Conservation (phyloP, 23 tunicate genomes). For the Trididemnum miniatum region DNA sequence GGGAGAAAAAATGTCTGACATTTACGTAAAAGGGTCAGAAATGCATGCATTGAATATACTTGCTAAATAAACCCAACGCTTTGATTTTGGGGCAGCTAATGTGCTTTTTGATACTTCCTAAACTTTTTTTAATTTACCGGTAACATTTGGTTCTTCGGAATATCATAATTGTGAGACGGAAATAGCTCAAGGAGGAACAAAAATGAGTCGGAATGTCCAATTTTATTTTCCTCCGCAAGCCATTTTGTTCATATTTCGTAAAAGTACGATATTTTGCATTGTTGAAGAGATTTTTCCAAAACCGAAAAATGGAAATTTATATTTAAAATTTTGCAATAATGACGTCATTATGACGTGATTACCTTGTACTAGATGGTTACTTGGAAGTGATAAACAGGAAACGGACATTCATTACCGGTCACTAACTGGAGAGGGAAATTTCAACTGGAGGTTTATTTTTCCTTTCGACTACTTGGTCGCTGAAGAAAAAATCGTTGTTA, state of each 20-base stretch:
- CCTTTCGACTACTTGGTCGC: constrained; percentile 95
- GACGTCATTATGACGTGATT: not conserved
- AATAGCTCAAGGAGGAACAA: too few species aligned
- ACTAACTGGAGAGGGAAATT: constrained; percentile 96
- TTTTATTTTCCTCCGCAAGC: too few species aligned
- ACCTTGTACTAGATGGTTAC: constrained; percentile 65
- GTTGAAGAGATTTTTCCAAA: too few species aligned
- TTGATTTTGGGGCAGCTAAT: too few species aligned
- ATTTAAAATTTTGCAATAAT: too few species aligned
- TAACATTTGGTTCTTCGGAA: not conserved
- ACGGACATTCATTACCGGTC: constrained; percentile 97
- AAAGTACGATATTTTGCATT: too few species aligned
- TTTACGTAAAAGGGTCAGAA: constrained; percentile 86
- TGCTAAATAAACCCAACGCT: not conserved
- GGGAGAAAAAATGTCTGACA: constrained; percentile 94
- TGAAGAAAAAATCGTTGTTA: constrained; percentile 89
- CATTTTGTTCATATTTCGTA: too few species aligned
- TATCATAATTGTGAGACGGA: not conserved
- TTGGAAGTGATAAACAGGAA: constrained; percentile 97
- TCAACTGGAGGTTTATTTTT: constrained; percentile 93
- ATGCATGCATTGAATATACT: too few species aligned
- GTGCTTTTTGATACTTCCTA: too few species aligned
- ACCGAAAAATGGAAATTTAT: too few species aligned
- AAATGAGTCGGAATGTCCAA: too few species aligned
- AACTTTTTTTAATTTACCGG: not conserved